Evolutionary conservation across 2,888 invertebrate genomes (phyloP), one percentile per base, ranked within the genome.

Genomic region (Malachius bipustulatus): DNA sequence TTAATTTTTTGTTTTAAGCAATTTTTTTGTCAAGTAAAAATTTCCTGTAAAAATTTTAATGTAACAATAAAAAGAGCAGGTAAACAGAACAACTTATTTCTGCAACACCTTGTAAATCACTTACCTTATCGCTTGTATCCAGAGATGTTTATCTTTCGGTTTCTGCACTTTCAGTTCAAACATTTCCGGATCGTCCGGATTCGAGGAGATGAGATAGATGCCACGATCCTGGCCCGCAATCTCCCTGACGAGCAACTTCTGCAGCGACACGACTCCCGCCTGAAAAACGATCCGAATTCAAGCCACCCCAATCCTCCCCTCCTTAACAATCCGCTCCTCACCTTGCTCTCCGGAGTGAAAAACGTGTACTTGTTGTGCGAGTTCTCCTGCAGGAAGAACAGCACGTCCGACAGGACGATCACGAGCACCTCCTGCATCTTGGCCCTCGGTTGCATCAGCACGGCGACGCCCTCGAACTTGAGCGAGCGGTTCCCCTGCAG

Each of bases 361-460:
- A 93, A 93, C 2, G 83, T 77, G 55, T 89, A 91, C 56, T 91
- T 91, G 56, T 91, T 91, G 58, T 90, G 88, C 54, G 89, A 90
- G 55, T 81, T 87, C 60, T 93, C 91, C 59, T 82, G 82, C 37
- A 94, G 67, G 54, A 94, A 93, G 65, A 93, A 87, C 34, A 94
- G 64, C 35, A 93, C 82, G 59, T 94, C 94, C 0, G 89, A 88
- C 16, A 94, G 67, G 2, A 93, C 85, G 34, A 94, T 85, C 41
- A 90, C 88, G 6, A 87, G 66, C 1, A 91, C 80, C 30, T 87
- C 76, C 61, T 84, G 83, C 73, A 84, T 84, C 65, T 91, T 91
- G 41, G 87, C 84, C 39, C 90, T 73, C 2, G 89, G 88, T 59
- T 87, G 89, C 82, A 88, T 89, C 50, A 91, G 65, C 42, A 82